Evolutionary conservation across 2,113 vertebrate species (phyloP).

Genomic region (Oophaga pumilio): DNA sequence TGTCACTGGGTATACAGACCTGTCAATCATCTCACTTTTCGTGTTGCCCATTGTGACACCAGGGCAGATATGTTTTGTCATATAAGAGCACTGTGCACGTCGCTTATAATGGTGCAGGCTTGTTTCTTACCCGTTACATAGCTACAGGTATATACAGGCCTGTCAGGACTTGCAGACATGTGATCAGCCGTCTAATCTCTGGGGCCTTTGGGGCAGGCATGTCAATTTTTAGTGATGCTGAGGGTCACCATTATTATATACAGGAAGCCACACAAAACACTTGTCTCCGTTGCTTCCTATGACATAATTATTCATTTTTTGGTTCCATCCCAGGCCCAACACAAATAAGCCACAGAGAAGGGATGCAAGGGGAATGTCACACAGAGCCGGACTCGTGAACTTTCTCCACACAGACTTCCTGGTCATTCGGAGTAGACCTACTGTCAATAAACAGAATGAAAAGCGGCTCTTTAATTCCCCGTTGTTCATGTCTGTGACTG

Average conservation of each 20-base stretch:
- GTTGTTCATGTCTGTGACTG: too few species aligned
- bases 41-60: background rate
- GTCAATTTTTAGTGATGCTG: background rate
- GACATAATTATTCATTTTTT: background rate
- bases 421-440: background rate
- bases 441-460: background rate
- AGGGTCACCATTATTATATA: background rate
- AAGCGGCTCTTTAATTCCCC: background rate
- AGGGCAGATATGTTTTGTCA: background rate
- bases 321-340: background rate
- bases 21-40: background rate
- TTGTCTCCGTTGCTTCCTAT: background rate
- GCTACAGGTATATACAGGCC: background rate
- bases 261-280: background rate
- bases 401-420: background rate
- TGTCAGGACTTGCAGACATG: slow-evolving; percentile 2
- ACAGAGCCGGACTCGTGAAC: background rate
- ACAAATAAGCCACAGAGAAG: background rate
- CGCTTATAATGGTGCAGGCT: background rate
- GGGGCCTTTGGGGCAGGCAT: background rate
- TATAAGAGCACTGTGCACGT: too few species aligned
- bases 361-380: background rate
- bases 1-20: background rate
- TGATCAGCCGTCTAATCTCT: slow-evolving; percentile 16
- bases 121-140: background rate